These are phyloP conservation scores for Dasyurus viverrinus DNA, from an alignment of 2,113 vertebrate genomes.

Conservation along the genomic window DNA sequence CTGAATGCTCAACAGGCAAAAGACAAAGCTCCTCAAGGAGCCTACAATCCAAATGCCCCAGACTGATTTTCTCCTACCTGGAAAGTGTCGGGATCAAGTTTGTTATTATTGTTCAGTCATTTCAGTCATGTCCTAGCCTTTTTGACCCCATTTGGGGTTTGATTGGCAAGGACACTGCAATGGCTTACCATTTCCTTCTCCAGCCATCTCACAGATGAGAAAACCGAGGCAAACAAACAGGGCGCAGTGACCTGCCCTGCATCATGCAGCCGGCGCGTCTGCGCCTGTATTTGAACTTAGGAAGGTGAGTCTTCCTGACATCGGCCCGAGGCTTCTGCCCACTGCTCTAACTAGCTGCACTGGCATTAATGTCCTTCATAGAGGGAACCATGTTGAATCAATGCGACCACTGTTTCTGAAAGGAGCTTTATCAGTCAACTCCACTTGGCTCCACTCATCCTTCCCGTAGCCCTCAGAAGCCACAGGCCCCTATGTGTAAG, in stretches of 20 bases:
- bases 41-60: neutral
- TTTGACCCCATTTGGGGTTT: neutral
- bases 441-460: neutral
- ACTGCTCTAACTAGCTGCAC: neutral
- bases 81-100: neutral
- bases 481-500: neutral
- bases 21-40: accelerated
- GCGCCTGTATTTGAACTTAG: neutral
- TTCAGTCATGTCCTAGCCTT: neutral
- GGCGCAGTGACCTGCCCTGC: neutral
- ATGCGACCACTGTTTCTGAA: neutral
- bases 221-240: neutral
- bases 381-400: neutral
- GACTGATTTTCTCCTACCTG: neutral
- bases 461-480: neutral
- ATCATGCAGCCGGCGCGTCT: no score
- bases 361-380: neutral
- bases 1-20: neutral
- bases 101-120: neutral
- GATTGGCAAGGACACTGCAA: neutral
- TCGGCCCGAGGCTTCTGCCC: neutral
- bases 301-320: neutral
- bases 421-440: neutral
- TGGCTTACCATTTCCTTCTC: neutral
- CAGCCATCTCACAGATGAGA: neutral